A percentile compares a stretch with the other conserved stretches of the same genome.
Conservation (phyloP, 2,797 vertebrate genomes). For the Pachyuromys duprasi region DNA sequence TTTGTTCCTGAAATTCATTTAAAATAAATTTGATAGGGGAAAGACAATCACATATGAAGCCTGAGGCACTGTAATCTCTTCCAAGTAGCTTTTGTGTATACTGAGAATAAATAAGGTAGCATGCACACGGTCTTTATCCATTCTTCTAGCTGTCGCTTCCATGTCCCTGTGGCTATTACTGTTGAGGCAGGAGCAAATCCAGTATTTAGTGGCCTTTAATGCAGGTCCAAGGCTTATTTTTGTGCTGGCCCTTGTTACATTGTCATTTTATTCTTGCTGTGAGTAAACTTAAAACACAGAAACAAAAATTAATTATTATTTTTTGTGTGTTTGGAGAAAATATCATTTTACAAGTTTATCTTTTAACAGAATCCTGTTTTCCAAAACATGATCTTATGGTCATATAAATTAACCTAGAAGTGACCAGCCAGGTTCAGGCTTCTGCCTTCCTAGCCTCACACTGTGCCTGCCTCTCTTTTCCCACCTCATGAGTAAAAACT, state of each 20-base stretch:
- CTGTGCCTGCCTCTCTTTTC: background rate
- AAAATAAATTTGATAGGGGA: slow-evolving; percentile 40
- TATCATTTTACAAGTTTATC: background rate
- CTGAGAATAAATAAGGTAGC: background rate
- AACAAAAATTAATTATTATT: background rate
- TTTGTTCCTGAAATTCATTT: slow-evolving; percentile 31
- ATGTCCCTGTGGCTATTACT: background rate
- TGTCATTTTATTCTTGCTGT: background rate
- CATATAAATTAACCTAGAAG: background rate
- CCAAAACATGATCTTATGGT: background rate
- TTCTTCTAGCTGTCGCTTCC: background rate
- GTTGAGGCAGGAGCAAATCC: background rate
- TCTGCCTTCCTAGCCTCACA: background rate
- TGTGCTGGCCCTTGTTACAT: background rate
- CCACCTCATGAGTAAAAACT: background rate
- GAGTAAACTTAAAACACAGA: background rate
- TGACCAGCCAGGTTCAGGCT: background rate
- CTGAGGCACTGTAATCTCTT: background rate
- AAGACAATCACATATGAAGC: background rate
- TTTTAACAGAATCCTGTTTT: slow-evolving; percentile 30
- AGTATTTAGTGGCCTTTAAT: background rate
- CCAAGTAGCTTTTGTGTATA: background rate
- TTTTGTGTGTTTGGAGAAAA: background rate
- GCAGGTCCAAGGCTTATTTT: background rate
- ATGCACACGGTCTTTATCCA: background rate